A percentile compares a stretch with the other conserved stretches of the same genome.
These are phyloP conservation scores for Odontophorus gujanensis DNA, from an alignment of 2,113 vertebrate genomes.

Conservation along the genomic window DNA sequence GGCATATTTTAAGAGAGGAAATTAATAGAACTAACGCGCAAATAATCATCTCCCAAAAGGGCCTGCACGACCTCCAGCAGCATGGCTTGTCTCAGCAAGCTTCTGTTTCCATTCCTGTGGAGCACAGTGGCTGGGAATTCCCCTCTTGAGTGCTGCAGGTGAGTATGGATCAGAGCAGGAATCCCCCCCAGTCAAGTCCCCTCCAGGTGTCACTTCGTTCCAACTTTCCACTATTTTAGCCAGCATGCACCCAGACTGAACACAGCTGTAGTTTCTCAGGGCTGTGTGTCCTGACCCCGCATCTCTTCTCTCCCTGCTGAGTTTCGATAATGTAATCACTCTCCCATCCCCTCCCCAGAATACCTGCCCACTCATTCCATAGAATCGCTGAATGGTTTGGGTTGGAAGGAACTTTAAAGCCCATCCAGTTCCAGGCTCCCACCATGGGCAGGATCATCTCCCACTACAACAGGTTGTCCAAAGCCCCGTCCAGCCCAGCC, in stretches of 20 bases:
- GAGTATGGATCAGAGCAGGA: not conserved
- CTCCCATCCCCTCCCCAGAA: not conserved
- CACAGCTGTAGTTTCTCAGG: not conserved
- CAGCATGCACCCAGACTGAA: rapidly evolving
- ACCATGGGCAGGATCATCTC: not conserved
- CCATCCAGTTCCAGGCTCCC: not conserved
- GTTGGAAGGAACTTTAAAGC: not conserved
- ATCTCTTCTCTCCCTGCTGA: rapidly evolving
- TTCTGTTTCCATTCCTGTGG: not conserved
- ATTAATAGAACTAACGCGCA: constrained; percentile 25
- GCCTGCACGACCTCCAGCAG: not conserved
- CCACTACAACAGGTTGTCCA: not conserved
- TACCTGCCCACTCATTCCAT: not conserved
- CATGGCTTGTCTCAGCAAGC: not conserved
- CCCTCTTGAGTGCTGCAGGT: not conserved
- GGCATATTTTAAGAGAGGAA: constrained; percentile 23
- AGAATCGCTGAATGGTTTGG: not conserved
- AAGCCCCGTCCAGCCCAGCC: not conserved
- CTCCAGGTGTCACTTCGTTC: not conserved
- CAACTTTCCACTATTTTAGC: not conserved
- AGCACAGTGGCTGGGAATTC: not conserved
- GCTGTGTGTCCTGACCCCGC: not conserved
- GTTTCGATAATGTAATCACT: not conserved
- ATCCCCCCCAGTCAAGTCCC: not conserved
- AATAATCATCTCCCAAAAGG: not conserved